Evolutionary conservation across 2,113 vertebrate species (phyloP).

Genomic region (Serilophus lunatus): DNA sequence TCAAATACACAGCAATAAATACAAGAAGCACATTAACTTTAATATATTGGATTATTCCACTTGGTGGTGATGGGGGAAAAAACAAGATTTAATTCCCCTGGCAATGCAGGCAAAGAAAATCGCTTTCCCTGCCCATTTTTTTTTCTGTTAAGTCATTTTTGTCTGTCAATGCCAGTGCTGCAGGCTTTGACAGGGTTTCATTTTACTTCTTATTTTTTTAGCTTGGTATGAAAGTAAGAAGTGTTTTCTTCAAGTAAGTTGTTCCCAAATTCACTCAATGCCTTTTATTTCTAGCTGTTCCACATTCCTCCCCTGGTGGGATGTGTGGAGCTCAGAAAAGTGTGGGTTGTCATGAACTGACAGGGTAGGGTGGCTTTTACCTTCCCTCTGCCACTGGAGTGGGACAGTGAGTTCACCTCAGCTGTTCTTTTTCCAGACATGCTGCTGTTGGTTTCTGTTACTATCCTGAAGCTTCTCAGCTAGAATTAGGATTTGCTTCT

Average conservation of each 20-base stretch:
- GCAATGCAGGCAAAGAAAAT: conserved; percentile 71
- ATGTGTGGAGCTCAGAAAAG: background rate
- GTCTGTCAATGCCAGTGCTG: conserved; percentile 18
- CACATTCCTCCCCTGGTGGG: background rate
- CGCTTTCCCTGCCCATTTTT: conserved; percentile 22
- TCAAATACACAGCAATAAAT: conserved; percentile 70
- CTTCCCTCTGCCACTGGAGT: background rate
- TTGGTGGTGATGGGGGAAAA: conserved; percentile 57
- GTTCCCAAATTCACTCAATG: background rate
- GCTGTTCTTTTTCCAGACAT: background rate
- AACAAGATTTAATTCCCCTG: conserved; percentile 73
- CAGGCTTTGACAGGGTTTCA: conserved; percentile 2
- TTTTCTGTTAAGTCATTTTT: conserved; percentile 50
- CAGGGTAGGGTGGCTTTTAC: background rate
- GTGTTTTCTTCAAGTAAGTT: background rate
- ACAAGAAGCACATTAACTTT: conserved; percentile 63
- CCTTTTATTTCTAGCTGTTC: background rate
- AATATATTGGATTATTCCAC: conserved; percentile 77
- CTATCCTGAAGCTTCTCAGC: background rate
- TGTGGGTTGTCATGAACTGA: background rate
- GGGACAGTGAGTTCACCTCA: background rate
- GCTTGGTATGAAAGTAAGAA: background rate
- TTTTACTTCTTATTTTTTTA: background rate
- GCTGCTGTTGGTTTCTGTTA: background rate
- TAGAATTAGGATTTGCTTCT: background rate